A percentile compares a stretch with the other conserved stretches of the same genome.
phyloP scores from a whole-genome alignment of 1,140 invertebrate species.

The Acyrthosiphon pisum region DNA sequence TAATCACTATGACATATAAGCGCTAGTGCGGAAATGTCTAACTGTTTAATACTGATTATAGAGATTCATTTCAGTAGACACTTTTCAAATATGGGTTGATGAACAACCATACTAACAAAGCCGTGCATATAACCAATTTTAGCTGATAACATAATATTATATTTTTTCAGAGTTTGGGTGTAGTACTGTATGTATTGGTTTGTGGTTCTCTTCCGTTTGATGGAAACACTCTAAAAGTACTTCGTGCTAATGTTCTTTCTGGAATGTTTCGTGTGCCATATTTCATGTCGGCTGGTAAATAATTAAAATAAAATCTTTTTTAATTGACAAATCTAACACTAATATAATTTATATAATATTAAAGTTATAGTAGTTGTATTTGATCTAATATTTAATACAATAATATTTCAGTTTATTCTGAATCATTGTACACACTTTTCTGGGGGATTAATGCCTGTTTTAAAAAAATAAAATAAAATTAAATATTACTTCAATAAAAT shows the following conservation, averaged over 20 bases:
- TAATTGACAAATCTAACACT: background rate
- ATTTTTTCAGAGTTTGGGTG: conserved; percentile 80
- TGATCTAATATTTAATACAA: background rate
- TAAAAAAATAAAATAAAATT: background rate
- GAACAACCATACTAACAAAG: too few species aligned
- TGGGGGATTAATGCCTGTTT: background rate
- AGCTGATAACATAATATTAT: background rate
- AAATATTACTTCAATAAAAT: background rate
- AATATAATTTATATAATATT: background rate
- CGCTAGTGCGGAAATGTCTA: too few species aligned
- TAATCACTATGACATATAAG: too few species aligned
- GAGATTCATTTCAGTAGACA: too few species aligned
- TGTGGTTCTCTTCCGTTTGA: conserved; percentile 91
- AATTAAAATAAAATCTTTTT: background rate
- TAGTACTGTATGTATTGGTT: conserved; percentile 92
- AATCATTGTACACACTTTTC: background rate
- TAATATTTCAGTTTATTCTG: background rate
- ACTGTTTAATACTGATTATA: too few species aligned
- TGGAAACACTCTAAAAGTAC: conserved; percentile 81
- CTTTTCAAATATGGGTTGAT: too few species aligned
- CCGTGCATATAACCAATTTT: background rate
- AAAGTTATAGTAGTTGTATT: background rate
- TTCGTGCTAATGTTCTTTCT: conserved; percentile 82
- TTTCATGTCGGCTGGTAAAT: conserved; percentile 88
- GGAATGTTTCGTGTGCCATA: conserved; percentile 90